phyloP scores from a whole-genome alignment of 2,888 invertebrate genomes.

The Zygaena filipendulae region DNA sequence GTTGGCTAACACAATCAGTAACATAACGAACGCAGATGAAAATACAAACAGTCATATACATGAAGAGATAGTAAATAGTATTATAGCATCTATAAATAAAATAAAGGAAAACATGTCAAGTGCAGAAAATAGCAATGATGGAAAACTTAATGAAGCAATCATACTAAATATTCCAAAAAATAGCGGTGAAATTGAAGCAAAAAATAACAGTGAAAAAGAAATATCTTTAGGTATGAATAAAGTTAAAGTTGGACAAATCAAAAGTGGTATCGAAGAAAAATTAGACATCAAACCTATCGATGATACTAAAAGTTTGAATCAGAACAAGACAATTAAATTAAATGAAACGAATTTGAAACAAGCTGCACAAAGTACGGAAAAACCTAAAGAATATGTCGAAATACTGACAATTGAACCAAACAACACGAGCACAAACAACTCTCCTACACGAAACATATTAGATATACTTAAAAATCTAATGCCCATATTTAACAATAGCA shows the following conservation, averaged over 20 bases:
- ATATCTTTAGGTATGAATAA: too few relatives aligned
- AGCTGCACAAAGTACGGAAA: conserved; percentile 21
- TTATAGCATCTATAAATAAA: conserved; percentile 53
- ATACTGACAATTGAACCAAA: conserved; percentile 52
- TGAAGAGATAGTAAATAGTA: conserved; percentile 47
- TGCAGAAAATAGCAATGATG: conserved; percentile 24
- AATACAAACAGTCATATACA: conserved; percentile 31
- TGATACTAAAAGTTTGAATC: conserved; percentile 14
- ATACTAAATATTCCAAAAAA: conserved; percentile 31
- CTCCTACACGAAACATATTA: conserved; percentile 41
- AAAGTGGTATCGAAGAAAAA: conserved; percentile 46
- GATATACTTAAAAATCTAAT: conserved; percentile 55
- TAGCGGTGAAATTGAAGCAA: conserved; percentile 8
- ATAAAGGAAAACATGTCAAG: conserved; percentile 47
- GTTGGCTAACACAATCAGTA: conserved; percentile 68
- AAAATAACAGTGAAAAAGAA: too few relatives aligned
- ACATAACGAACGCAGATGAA: conserved; percentile 31
- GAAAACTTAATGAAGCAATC: conserved; percentile 46
- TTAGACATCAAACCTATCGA: conserved; percentile 22
- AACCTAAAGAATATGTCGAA: conserved; percentile 42
- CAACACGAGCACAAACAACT: conserved; percentile 31
- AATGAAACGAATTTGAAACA: conserved; percentile 3
- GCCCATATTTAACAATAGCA: conserved; percentile 50
- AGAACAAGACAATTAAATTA: conserved; percentile 7
- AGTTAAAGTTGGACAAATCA: conserved; percentile 31